These are phyloP conservation scores for Kuschelorhynchus macadamiae DNA, from an alignment of 2,888 invertebrate species.

Conservation along the genomic window DNA sequence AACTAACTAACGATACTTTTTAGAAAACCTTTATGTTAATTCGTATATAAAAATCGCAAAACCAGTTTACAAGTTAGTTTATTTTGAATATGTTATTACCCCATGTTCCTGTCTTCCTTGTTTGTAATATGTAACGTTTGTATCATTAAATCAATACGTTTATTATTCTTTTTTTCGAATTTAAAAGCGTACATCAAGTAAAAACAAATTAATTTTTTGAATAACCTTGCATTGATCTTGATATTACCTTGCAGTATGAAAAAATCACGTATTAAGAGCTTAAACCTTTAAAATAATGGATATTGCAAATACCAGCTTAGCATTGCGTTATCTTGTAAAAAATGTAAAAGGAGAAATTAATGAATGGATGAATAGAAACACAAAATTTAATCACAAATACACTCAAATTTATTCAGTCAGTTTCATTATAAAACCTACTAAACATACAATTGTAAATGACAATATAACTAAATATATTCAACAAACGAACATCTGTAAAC, in stretches of 20 bases:
- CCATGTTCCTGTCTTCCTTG: slow-evolving; percentile 30
- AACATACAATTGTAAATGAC: slow-evolving; percentile 39
- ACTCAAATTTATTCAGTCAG: slow-evolving; percentile 65
- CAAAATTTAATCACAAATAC: slow-evolving; percentile 55
- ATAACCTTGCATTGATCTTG: slow-evolving; percentile 46
- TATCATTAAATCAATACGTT: slow-evolving; percentile 14
- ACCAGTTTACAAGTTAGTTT: slow-evolving; percentile 24
- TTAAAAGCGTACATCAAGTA: slow-evolving; percentile 30
- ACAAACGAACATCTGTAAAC: slow-evolving; percentile 36
- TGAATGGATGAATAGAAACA: slow-evolving; percentile 37
- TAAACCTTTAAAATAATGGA: slow-evolving; percentile 47
- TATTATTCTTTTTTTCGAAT: slow-evolving; percentile 29
- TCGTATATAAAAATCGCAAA: slow-evolving; percentile 11
- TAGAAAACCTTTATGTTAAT: slow-evolving; percentile 2
- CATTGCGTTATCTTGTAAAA: slow-evolving; percentile 22
- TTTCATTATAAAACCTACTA: slow-evolving; percentile 62
- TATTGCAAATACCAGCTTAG: slow-evolving; percentile 36
- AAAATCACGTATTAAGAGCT: slow-evolving; percentile 43
- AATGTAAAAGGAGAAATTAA: slow-evolving; percentile 23
- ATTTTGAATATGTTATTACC: slow-evolving; percentile 18
- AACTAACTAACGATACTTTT: neutral
- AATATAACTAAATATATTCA: slow-evolving; percentile 43
- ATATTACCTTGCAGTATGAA: slow-evolving; percentile 43
- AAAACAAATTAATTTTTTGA: slow-evolving; percentile 40
- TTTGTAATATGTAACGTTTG: slow-evolving; percentile 29